Evolutionary conservation across 1,140 invertebrate genomes (phyloP), one percentile per base, ranked within the genome.

Genomic region (Drosophila varians): DNA sequence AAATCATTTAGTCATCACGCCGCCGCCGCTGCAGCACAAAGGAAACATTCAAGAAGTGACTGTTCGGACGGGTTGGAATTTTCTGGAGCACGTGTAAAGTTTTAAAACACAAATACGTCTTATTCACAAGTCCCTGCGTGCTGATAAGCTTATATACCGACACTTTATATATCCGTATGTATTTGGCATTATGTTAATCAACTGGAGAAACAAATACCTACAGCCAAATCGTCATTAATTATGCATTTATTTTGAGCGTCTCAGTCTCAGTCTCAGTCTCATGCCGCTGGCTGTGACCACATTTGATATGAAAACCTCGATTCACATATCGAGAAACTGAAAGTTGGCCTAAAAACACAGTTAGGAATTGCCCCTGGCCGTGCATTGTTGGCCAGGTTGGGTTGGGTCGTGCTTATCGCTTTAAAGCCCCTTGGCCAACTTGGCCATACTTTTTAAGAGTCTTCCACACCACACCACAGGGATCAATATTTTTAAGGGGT

Each of bases 291-390:
- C 71, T 84, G 74, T 76, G 61, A 76, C 54, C 61, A 84, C 74
- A 87, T 68, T 84, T 54, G 54, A 53, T 65, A 52, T 79, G 58
- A 73, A 84, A 87, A 69, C 82, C 76, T 86, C 82, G 72, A 73
- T 76, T 87, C 61, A 51, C 54, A 56, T 76, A 82, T 84, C 42
- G 79, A 66, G 62, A 84, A 84, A 84, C 54, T 69, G 80, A 84
- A 84, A 84, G 80, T 84, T 84, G 82, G 82, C 82, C 80, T 73
- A 76, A 87, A 80, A 84, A 84, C 80, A 84, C 68, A 77, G 57
- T 84, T 87, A 52, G 58, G 49, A 56, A 49, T 74, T 52, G 55
- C 45, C 53, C 45, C 68, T 58, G 66, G 68, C 65, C 53, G 7
- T 70, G 53, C 66, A 70, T 70, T 55, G 43, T 70, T 36, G n/a